Conservation (phyloP, 1,140 invertebrate species). For the Penaeus japonicus region DNA sequence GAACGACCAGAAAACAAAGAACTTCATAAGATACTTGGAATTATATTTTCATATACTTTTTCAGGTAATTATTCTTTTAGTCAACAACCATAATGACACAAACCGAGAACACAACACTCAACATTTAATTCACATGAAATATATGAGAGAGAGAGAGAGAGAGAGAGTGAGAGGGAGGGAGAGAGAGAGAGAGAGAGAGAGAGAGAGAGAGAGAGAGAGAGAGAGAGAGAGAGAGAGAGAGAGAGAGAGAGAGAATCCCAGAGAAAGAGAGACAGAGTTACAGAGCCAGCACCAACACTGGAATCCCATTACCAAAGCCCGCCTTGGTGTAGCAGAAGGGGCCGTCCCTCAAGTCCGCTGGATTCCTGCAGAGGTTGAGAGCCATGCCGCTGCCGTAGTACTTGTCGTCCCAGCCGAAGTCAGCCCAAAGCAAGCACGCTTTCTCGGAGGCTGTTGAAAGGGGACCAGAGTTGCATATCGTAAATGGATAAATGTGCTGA, state of each 20-base stretch:
- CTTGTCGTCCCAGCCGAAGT: conserved; percentile 30
- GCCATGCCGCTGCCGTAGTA: conserved; percentile 26
- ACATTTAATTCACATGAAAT: too few species aligned
- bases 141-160: too few species aligned
- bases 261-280: neutral
- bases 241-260: neutral
- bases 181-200: neutral
- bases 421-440: conserved; percentile 4
- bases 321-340: conserved; percentile 35
- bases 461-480: neutral
- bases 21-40: neutral
- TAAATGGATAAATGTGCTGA: too few species aligned
- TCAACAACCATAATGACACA: too few species aligned
- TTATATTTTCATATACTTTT: neutral
- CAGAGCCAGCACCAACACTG: neutral
- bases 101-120: too few species aligned
- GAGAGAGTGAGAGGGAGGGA: too few species aligned
- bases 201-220: neutral
- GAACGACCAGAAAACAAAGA: neutral
- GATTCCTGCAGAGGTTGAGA: conserved; percentile 11
- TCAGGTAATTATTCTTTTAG: too few species aligned
- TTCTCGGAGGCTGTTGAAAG: conserved; percentile 10
- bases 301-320: neutral
- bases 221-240: neutral
- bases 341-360: conserved; percentile 2